Evolutionary conservation across 2,888 invertebrate genomes (phyloP).

Genomic region (Antheraea yamamai): DNA sequence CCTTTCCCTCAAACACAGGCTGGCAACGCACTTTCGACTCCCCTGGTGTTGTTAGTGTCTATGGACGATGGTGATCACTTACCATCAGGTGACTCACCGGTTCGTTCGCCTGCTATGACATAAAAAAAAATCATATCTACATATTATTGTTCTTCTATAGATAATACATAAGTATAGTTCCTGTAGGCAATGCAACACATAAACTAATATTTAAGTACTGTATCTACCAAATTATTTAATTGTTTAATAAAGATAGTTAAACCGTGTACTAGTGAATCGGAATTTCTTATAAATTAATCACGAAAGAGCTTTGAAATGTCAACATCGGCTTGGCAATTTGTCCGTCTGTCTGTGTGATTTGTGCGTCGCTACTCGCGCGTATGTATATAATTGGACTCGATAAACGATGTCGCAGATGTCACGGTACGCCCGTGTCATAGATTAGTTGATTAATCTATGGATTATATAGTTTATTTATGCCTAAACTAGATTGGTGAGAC

Average conservation of each 20-base stretch:
- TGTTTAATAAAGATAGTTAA: neutral
- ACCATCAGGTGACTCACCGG: no score
- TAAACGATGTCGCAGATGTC: conserved; percentile 19
- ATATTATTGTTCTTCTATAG: neutral
- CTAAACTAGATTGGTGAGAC: neutral
- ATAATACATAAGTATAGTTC: no score
- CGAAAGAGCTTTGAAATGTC: conserved; percentile 30
- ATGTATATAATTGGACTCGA: conserved; percentile 29
- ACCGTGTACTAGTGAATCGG: conserved; percentile 22
- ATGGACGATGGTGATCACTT: no score
- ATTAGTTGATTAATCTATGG: conserved; percentile 23
- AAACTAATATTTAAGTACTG: no score
- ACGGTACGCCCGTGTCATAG: conserved; percentile 26
- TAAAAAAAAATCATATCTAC: no score
- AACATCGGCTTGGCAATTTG: conserved; percentile 32
- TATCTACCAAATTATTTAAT: no score
- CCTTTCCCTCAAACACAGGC: no score
- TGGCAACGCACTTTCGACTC: no score
- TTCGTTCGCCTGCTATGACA: no score
- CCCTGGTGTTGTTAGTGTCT: no score
- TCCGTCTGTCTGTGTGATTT: conserved; percentile 35
- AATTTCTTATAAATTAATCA: conserved; percentile 25
- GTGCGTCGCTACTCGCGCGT: conserved; percentile 24
- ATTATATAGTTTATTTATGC: conserved; percentile 18
- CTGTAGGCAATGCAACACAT: no score